These are phyloP conservation scores for Reticulitermes lucifugus DNA, from an alignment of 2,888 invertebrate genomes.

Conservation along the genomic window DNA sequence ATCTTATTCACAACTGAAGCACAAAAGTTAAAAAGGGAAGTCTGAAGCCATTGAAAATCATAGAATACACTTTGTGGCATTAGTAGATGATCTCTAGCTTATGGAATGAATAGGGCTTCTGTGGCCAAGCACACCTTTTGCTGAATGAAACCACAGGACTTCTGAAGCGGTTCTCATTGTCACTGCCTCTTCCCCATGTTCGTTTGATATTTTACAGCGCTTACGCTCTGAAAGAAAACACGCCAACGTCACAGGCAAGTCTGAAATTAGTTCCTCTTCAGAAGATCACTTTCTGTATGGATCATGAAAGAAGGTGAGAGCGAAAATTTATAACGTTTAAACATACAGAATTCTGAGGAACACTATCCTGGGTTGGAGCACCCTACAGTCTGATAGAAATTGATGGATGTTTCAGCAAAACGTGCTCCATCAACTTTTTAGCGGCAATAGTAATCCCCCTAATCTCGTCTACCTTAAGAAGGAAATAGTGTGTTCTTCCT, in stretches of 20 bases:
- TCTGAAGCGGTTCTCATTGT: constrained; percentile 10
- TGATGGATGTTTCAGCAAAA: too few species aligned
- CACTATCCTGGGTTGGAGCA: too few species aligned
- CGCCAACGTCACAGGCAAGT: background rate
- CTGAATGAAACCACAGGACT: background rate
- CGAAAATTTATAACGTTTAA: background rate
- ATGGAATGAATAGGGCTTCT: constrained; percentile 21
- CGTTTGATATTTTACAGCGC: background rate
- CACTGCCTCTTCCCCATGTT: background rate
- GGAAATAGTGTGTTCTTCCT: too few species aligned
- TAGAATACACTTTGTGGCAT: constrained; percentile 28
- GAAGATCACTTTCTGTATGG: background rate
- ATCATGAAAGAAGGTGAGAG: background rate
- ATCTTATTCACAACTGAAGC: background rate
- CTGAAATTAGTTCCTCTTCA: constrained; percentile 10
- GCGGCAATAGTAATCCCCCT: too few species aligned
- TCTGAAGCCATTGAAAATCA: constrained; percentile 29
- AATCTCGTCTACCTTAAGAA: too few species aligned
- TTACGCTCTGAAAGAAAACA: background rate
- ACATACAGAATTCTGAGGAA: background rate
- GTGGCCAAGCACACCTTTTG: background rate
- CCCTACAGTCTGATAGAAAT: too few species aligned
- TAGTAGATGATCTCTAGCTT: constrained; percentile 27
- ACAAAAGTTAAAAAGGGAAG: background rate
- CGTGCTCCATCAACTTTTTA: too few species aligned